A percentile compares a stretch with the other conserved stretches of the same genome.
Evolutionary conservation across 2,888 invertebrate species (phyloP).

Genomic region (Acrobasis consociella): DNA sequence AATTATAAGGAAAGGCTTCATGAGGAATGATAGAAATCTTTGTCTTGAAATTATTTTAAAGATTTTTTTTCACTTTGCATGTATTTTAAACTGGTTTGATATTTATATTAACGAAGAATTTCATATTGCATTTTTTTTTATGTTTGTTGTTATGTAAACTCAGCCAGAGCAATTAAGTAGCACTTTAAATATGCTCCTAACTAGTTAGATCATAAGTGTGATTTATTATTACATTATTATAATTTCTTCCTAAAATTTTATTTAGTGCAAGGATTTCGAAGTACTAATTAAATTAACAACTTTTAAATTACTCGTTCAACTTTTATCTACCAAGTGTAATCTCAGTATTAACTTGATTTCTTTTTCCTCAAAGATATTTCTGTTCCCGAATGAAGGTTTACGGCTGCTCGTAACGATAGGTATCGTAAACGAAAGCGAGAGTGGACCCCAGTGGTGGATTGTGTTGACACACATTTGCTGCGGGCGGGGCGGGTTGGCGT

Average conservation of each 20-base stretch:
- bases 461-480: conserved; percentile 17
- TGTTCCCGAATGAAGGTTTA: conserved; percentile 12
- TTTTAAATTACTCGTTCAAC: neutral
- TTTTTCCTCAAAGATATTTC: conserved; percentile 10
- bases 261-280: too few relatives aligned
- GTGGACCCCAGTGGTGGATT: conserved; percentile 12
- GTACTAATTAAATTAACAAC: too few relatives aligned
- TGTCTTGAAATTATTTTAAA: conserved; percentile 34
- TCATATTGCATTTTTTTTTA: too few relatives aligned
- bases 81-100: too few relatives aligned
- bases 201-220: too few relatives aligned
- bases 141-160: too few relatives aligned
- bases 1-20: conserved; percentile 56
- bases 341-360: neutral
- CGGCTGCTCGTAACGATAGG: conserved; percentile 14
- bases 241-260: too few relatives aligned
- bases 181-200: too few relatives aligned
- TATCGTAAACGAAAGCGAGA: conserved; percentile 19
- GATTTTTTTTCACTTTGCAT: neutral
- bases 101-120: too few relatives aligned
- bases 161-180: too few relatives aligned
- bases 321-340: neutral
- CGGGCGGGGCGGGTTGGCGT: neutral
- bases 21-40: conserved; percentile 48
- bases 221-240: too few relatives aligned